Evolutionary conservation across 2,797 vertebrate species (phyloP).

Genomic region (Mallotus villosus): DNA sequence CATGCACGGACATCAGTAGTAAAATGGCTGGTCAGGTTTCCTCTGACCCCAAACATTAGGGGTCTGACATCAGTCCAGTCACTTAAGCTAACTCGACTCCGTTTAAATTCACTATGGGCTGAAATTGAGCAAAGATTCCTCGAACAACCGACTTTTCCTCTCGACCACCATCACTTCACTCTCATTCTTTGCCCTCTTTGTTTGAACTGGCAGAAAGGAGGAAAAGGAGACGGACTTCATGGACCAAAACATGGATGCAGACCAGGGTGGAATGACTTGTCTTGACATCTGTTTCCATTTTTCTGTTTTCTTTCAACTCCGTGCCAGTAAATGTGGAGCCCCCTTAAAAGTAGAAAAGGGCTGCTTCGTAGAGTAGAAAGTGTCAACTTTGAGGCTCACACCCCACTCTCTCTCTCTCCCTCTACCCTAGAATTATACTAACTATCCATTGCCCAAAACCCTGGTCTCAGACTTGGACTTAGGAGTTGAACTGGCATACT

Average conservation of each 20-base stretch:
- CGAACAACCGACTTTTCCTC: slow-evolving; percentile 39
- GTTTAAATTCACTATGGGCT: slow-evolving; percentile 19
- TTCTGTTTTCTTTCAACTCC: slow-evolving; percentile 65
- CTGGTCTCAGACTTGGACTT: not conserved
- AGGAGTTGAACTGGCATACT: not conserved
- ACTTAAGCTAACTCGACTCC: slow-evolving; percentile 21
- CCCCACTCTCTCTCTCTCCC: slow-evolving; percentile 40
- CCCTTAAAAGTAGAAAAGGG: slow-evolving; percentile 59
- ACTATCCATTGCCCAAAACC: not conserved
- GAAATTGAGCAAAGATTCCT: slow-evolving; percentile 29
- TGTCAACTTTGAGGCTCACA: slow-evolving; percentile 60
- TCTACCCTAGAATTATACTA: slow-evolving; percentile 31
- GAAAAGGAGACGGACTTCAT: slow-evolving; percentile 27
- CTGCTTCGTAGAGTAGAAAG: slow-evolving; percentile 56
- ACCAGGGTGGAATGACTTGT: slow-evolving; percentile 43
- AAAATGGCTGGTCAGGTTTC: slow-evolving; percentile 8
- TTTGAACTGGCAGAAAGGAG: slow-evolving; percentile 59
- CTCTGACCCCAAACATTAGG: slow-evolving; percentile 32
- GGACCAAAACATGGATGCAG: slow-evolving; percentile 53
- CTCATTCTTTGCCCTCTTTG: slow-evolving; percentile 28
- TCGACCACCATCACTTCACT: slow-evolving; percentile 31
- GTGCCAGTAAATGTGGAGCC: slow-evolving; percentile 62
- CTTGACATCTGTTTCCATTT: slow-evolving; percentile 75
- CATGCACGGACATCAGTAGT: not conserved
- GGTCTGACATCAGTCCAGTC: slow-evolving; percentile 33